These are phyloP conservation scores for Charaxes varanes DNA, from an alignment of 1,140 invertebrate genomes.

Conservation along the genomic window DNA sequence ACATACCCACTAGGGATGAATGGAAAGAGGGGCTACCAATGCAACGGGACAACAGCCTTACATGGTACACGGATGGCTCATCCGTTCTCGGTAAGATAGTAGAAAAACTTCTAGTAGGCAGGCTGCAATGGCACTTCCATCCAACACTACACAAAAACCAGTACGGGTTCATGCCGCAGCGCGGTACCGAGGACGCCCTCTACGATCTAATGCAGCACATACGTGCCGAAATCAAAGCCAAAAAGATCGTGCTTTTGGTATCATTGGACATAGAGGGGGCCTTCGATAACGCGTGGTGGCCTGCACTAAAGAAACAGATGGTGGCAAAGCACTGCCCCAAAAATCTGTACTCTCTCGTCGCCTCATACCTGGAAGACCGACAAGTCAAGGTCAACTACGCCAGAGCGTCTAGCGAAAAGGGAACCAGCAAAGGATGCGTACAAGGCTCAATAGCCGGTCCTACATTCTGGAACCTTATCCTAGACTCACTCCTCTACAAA, in stretches of 20 bases:
- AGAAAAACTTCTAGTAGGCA: not conserved
- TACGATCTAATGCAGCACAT: slow-evolving; percentile 11
- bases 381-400: not conserved
- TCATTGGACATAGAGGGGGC: slow-evolving; percentile 23
- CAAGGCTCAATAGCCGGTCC: slow-evolving; percentile 8
- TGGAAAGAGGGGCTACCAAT: no score
- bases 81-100: slow-evolving; percentile 3
- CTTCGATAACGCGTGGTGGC: slow-evolving; percentile 6
- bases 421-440: slow-evolving; percentile 8
- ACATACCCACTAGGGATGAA: no score
- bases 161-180: slow-evolving; percentile 8
- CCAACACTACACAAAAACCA: not conserved
- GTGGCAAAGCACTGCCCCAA: not conserved
- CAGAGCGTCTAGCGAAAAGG: not conserved
- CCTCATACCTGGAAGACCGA: not conserved
- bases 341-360: not conserved
- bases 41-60: no score
- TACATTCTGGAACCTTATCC: slow-evolving; percentile 7
- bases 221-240: not conserved
- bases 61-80: no score
- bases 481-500: slow-evolving; percentile 2
- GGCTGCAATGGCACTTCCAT: slow-evolving; percentile 2
- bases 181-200: slow-evolving; percentile 6
- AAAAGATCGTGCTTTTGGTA: slow-evolving; percentile 3
- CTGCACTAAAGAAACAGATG: not conserved